Base-by-base conservation (phyloP, 2,797 vertebrate genomes). In the Danio albolineatus region DNA sequence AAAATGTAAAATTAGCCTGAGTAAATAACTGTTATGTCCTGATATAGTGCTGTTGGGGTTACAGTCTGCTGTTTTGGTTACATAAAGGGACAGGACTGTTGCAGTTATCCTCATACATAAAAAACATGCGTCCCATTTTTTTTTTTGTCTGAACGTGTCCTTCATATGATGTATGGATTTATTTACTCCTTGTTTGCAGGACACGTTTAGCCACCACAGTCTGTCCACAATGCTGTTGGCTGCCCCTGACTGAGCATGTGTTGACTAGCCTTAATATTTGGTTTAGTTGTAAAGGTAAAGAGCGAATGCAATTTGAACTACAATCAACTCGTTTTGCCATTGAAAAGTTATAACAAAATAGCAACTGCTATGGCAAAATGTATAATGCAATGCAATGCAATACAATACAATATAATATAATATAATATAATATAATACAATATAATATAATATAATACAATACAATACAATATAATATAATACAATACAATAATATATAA, bases 1-100 rank as follows among this genome's bases (percentile, higher is more conserved):
- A 73, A 88, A 87, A 86, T 87, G 83, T 88, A 87, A 86, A 89
- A 90, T 88, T 87, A 85, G 85, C 78, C 79, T 72, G 73, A 86
- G 78, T 86, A 84, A 85, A 85, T 84, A 86, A 74, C 53, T 86
- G 79, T 82, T 86, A 78, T 60, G 73, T 72, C 62, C 82, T 73
- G 79, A 79, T 82, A 79, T 80, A 66, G 84, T 85, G 87, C 66
- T 57, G 21, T 14, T 82, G 85, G 84, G 79, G 87, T 83, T 83
- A 28, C 28, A 53, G 73, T 78, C 44, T 74, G 78, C 82, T 81
- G 84, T 84, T 88, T 86, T 81, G 75, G 82, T 82, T 89, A 88
- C 83, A 89, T 85, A 87, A 88, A 87, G 82, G 82, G 87, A 82
- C 74, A 80, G 83, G 80, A 78, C 73, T 62, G 74, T 80, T 73